Conservation (phyloP, 2,113 vertebrate genomes). For the Ceyx margarethae region DNA sequence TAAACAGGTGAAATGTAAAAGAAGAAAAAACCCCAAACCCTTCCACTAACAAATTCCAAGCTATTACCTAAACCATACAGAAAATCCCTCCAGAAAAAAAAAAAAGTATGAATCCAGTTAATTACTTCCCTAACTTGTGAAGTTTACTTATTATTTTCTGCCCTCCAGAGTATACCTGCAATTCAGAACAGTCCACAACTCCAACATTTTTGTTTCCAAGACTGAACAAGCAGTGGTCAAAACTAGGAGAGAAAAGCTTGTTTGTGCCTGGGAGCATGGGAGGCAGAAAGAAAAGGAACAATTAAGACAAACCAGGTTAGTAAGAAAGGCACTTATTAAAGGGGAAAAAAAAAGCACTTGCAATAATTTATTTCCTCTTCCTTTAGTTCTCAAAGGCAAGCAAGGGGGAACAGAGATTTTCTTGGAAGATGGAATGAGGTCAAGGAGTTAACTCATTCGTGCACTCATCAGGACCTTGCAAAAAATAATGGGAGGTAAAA, state of each 20-base stretch:
- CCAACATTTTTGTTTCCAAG: background rate
- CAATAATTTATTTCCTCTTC: constrained; percentile 25
- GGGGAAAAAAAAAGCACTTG: background rate
- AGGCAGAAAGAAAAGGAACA: constrained; percentile 13
- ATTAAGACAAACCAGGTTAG: constrained; percentile 17
- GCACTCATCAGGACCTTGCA: background rate
- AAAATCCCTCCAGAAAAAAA: constrained; percentile 29
- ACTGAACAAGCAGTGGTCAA: background rate
- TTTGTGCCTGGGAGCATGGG: background rate
- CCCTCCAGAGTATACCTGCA: constrained; percentile 3
- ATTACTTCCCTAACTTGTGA: constrained; percentile 36
- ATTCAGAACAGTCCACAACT: constrained; percentile 21
- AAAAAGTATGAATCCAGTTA: constrained; percentile 5
- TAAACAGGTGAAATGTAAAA: constrained; percentile 2
- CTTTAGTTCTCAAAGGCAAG: constrained; percentile 10
- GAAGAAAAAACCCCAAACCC: background rate
- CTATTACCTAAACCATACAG: background rate
- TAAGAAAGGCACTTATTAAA: constrained; percentile 36
- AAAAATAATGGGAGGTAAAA: background rate
- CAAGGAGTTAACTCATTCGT: constrained; percentile 15
- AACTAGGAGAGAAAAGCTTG: background rate
- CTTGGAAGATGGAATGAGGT: constrained; percentile 29
- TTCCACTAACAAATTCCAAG: background rate
- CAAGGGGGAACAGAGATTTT: constrained; percentile 6
- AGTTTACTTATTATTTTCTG: constrained; percentile 46